Percentiles rank a stretch among this genome's conserved stretches.
These are phyloP conservation scores for Drosophila pegasa DNA, from an alignment of 2,888 invertebrate genomes.

Conservation along the genomic window DNA sequence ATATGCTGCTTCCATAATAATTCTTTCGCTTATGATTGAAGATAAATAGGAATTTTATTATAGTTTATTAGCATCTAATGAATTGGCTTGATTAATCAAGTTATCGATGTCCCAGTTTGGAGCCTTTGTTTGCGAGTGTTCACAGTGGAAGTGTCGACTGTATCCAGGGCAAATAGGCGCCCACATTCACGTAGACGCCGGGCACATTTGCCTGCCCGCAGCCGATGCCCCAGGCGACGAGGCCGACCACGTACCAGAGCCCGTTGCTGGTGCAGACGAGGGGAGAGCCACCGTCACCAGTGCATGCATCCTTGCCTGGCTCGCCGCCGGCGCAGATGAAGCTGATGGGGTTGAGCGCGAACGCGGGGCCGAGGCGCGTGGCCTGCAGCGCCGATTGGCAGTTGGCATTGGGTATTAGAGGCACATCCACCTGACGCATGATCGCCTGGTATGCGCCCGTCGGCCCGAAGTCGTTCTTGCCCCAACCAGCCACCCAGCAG, in stretches of 20 bases:
- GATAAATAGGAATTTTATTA: conserved; percentile 7
- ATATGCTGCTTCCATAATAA: neutral
- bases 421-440: conserved; percentile 91
- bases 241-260: conserved; percentile 85
- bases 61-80: neutral
- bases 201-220: conserved; percentile 89
- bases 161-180: conserved; percentile 89
- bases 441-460: conserved; percentile 86
- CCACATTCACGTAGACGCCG: conserved; percentile 92
- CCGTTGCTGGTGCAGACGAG: conserved; percentile 80
- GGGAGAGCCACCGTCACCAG: conserved; percentile 87
- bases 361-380: conserved; percentile 88
- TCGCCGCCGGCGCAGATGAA: conserved; percentile 93
- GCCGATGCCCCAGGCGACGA: conserved; percentile 87
- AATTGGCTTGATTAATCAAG: neutral
- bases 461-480: conserved; percentile 90
- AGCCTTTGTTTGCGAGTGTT: neutral
- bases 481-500: conserved; percentile 93
- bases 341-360: conserved; percentile 87
- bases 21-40: neutral
- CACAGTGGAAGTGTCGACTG: conserved; percentile 83
- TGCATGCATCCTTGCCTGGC: conserved; percentile 91
- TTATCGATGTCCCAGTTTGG: neutral
- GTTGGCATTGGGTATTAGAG: conserved; percentile 87
- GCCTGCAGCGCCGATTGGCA: conserved; percentile 88